Conservation (phyloP, 1,140 invertebrate species). For the Xylocopa sonorina region DNA sequence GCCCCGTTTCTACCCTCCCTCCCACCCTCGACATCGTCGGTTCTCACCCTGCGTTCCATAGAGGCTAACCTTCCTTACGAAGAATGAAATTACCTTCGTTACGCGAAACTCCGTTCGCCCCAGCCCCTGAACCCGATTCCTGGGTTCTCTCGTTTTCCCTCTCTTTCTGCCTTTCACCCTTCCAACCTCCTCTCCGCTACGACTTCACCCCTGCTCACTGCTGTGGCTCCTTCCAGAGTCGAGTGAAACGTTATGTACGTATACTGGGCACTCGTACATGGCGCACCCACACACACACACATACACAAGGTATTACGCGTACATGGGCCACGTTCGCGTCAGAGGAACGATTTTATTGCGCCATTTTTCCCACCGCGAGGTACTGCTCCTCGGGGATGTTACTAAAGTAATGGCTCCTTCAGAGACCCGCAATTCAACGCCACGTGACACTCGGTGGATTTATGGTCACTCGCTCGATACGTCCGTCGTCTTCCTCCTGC, state of each 20-base stretch:
- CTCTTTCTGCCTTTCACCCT: no score
- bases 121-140: constrained; percentile 70
- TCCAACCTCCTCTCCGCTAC: no score
- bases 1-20: constrained; percentile 58
- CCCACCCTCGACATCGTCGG: neutral
- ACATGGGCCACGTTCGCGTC: constrained; percentile 37
- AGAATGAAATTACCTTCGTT: constrained; percentile 82
- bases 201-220: neutral
- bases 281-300: constrained; percentile 11
- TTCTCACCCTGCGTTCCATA: constrained; percentile 51
- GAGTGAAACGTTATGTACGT: constrained; percentile 15
- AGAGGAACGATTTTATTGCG: constrained; percentile 59
- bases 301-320: constrained; percentile 29
- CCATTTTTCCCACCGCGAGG: constrained; percentile 50
- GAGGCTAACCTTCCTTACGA: constrained; percentile 73
- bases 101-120: constrained; percentile 77
- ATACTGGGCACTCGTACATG: neutral
- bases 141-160: neutral
- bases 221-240: constrained; percentile 12
- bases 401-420: constrained; percentile 68
- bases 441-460: constrained; percentile 63
- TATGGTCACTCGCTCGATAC: constrained; percentile 55
- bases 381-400: constrained; percentile 53
- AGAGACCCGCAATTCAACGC: constrained; percentile 63
- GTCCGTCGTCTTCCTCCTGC: constrained; percentile 1